Conservation (phyloP, 2,888 invertebrate genomes). For the Drosophila diplacantha region DNA sequence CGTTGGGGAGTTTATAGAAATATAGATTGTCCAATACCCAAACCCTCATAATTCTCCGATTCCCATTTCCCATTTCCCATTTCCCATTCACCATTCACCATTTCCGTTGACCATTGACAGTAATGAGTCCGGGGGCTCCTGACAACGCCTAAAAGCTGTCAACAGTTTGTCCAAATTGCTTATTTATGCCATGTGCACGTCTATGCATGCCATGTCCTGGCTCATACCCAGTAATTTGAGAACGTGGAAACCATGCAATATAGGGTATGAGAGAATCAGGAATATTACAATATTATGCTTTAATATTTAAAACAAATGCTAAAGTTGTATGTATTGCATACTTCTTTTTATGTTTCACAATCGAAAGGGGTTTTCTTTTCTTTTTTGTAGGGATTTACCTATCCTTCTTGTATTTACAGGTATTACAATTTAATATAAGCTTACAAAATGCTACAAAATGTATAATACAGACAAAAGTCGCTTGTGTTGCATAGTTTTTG, state of each 20-base stretch:
- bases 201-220: conserved; percentile 1
- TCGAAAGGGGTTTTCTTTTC: too few species aligned
- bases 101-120: conserved; percentile 24
- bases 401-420: too few species aligned
- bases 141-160: conserved; percentile 46
- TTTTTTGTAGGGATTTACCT: too few species aligned
- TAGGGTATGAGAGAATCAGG: background rate
- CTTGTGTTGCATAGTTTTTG: background rate
- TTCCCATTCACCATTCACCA: conserved; percentile 10
- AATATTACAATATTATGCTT: background rate
- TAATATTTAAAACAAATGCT: background rate
- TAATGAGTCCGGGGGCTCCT: conserved; percentile 22
- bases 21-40: conserved; percentile 16
- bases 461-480: too few species aligned
- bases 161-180: conserved; percentile 59
- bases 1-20: conserved; percentile 18
- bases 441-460: too few species aligned
- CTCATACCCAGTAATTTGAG: conserved; percentile 10
- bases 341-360: too few species aligned
- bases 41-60: conserved; percentile 20
- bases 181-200: conserved; percentile 48
- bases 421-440: too few species aligned
- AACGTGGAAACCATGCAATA: background rate
- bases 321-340: too few species aligned
- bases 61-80: conserved; percentile 6